Evolutionary conservation across 2,888 invertebrate species (phyloP).

Genomic region (Gonocerus acuteangulatus): DNA sequence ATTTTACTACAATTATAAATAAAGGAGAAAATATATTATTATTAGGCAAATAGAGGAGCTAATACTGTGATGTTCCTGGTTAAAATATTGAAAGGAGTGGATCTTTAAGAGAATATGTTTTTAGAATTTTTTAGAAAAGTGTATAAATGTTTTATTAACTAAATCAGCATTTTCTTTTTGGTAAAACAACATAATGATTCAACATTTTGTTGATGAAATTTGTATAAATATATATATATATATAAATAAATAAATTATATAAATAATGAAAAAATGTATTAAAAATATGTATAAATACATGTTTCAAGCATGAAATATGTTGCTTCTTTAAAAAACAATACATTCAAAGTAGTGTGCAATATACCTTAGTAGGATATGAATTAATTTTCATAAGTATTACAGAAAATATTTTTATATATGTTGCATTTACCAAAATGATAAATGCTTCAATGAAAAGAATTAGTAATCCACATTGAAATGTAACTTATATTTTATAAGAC

Average conservation of each 20-base stretch:
- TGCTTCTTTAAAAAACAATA: too few species aligned
- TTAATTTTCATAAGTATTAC: constrained; percentile 7
- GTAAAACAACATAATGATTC: constrained; percentile 11
- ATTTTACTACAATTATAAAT: constrained; percentile 32
- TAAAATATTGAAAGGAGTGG: constrained; percentile 25
- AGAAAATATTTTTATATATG: constrained; percentile 1
- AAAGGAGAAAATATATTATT: constrained; percentile 27
- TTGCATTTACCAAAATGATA: constrained; percentile 15
- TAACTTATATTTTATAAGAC: constrained; percentile 29
- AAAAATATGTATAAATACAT: too few species aligned
- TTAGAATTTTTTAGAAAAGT: constrained; percentile 10
- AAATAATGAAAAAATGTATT: too few species aligned
- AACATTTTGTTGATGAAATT: too few species aligned
- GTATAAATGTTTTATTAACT: constrained; percentile 4
- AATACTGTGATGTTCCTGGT: constrained; percentile 37
- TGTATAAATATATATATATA: too few species aligned
- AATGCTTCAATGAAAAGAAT: constrained; percentile 4
- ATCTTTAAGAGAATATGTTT: constrained; percentile 21
- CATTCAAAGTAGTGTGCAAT: too few species aligned
- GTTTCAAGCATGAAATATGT: too few species aligned
- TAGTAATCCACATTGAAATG: constrained; percentile 8
- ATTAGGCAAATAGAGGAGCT: constrained; percentile 34
- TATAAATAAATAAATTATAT: too few species aligned
- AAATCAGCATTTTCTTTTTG: constrained; percentile 12
- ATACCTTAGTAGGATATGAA: background rate